phyloP scores from a whole-genome alignment of 1,140 invertebrate species.

The Oryctes rhinoceros region DNA sequence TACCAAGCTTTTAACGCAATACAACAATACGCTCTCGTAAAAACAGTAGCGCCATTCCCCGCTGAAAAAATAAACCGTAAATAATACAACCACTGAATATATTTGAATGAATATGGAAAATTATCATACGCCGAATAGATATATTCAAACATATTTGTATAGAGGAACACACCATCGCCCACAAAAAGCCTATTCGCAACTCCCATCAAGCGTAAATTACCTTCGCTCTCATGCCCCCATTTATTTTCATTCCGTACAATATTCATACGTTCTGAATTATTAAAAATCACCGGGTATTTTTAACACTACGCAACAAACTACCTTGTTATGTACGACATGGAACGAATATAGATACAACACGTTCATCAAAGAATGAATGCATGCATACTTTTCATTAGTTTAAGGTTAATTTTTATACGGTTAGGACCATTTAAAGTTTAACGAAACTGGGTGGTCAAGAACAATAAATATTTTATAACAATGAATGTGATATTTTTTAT shows the following conservation, averaged over 20 bases:
- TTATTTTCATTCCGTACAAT: conserved; percentile 11
- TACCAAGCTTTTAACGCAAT: too few species aligned
- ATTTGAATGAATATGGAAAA: conserved; percentile 6
- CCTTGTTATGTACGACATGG: too few species aligned
- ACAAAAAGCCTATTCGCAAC: background rate
- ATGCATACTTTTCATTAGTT: too few species aligned
- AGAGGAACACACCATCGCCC: background rate
- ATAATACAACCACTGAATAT: background rate
- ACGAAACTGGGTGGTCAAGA: too few species aligned
- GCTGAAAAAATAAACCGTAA: background rate
- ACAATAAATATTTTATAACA: too few species aligned
- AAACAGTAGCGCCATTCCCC: background rate
- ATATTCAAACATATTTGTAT: background rate
- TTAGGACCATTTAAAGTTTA: too few species aligned
- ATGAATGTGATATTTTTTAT: too few species aligned
- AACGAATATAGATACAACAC: too few species aligned
- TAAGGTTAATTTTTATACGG: too few species aligned
- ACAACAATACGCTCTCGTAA: background rate
- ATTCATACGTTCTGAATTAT: conserved; percentile 19
- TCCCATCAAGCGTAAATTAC: background rate
- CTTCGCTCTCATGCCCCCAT: background rate
- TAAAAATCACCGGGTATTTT: background rate
- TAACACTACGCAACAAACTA: too few species aligned
- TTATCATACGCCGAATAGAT: background rate
- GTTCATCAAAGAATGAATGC: too few species aligned